Evolutionary conservation across 2,888 invertebrate species (phyloP).

Genomic region (Dromius quadrimaculatus): DNA sequence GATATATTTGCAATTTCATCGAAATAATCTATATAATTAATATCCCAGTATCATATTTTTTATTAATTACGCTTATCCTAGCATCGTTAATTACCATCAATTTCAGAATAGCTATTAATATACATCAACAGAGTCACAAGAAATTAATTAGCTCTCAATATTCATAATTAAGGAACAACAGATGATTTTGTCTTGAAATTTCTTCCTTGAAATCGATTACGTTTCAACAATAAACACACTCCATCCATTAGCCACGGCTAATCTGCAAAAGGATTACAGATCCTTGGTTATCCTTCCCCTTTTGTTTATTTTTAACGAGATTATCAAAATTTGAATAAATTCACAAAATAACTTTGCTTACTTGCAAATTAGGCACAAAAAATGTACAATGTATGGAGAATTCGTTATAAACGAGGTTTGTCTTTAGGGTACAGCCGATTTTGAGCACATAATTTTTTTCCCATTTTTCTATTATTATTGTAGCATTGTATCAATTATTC

Average conservation of each 20-base stretch:
- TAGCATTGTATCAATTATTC: no score
- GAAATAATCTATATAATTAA: no score
- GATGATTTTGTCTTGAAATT: constrained; percentile 1
- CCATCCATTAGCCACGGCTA: constrained; percentile 13
- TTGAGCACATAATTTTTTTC: no score
- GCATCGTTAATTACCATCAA: background rate
- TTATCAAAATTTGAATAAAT: constrained; percentile 26
- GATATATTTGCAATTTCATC: no score
- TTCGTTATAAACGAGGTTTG: no score
- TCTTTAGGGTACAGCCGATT: no score
- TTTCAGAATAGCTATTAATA: constrained; percentile 8
- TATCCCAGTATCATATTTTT: no score
- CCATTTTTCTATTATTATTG: no score
- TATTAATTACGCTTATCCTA: no score
- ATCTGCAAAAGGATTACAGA: constrained; percentile 2
- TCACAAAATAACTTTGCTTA: constrained; percentile 12
- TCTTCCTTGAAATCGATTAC: background rate
- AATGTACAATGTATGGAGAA: no score
- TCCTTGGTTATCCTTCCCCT: constrained; percentile 1
- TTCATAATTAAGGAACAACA: background rate
- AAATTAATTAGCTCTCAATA: constrained; percentile 10
- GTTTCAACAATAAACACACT: constrained; percentile 1
- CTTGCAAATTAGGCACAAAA: background rate
- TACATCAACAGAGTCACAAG: constrained; percentile 12
- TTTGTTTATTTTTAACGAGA: constrained; percentile 26